phyloP scores from a whole-genome alignment of 2,113 vertebrate species.

The Rattus norvegicus region DNA sequence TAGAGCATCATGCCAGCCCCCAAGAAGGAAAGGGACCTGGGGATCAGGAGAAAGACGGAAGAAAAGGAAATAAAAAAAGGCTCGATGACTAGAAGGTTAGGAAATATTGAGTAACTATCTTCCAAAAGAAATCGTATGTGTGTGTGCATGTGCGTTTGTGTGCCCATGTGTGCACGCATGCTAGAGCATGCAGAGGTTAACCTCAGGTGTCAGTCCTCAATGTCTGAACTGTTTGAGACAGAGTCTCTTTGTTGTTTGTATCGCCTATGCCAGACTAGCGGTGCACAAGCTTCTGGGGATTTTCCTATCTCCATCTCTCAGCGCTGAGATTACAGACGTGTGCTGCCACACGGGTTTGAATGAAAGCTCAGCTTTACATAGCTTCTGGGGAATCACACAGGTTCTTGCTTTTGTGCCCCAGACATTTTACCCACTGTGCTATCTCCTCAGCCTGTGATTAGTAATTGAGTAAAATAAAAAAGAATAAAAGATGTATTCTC shows the following conservation, averaged over 20 bases:
- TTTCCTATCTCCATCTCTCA: not conserved
- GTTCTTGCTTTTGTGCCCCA: not conserved
- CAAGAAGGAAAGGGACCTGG: not conserved
- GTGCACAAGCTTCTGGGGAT: not conserved
- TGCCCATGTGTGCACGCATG: not conserved
- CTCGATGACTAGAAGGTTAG: not conserved
- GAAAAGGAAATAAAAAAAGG: not conserved
- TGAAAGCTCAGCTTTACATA: not conserved
- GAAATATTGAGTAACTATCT: not conserved
- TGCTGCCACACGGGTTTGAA: not conserved
- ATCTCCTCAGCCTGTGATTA: not conserved
- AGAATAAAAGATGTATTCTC: not conserved
- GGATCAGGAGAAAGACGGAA: not conserved
- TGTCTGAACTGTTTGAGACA: not conserved
- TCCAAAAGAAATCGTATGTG: not conserved
- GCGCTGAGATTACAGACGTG: no score
- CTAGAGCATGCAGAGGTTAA: not conserved
- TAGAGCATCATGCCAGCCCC: not conserved
- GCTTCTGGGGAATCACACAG: not conserved
- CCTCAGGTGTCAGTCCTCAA: not conserved
- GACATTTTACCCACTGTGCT: not conserved
- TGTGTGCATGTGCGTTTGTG: not conserved
- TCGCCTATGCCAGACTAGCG: no score
- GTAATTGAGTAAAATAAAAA: not conserved
- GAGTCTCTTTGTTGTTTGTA: no score